phyloP scores from a whole-genome alignment of 2,113 vertebrate genomes.

The Saimiri boliviensis region DNA sequence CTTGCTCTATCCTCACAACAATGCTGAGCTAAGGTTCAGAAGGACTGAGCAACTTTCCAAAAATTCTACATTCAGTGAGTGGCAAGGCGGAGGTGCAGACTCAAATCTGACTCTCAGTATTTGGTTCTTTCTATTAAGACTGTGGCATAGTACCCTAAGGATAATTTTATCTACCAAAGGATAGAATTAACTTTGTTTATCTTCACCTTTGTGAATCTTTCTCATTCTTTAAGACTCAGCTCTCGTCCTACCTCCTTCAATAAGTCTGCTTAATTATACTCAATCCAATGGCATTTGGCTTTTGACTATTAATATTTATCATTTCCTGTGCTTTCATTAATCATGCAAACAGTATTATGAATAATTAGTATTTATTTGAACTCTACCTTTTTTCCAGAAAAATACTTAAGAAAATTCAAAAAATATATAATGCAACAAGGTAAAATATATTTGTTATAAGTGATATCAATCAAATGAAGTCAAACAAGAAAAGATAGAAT shows the following conservation, averaged over 20 bases:
- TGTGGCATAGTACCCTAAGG: neutral
- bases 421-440: conserved; percentile 15
- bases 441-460: conserved; percentile 43
- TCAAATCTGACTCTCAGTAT: neutral
- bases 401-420: conserved; percentile 21
- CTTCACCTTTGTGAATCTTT: neutral
- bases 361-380: neutral
- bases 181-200: neutral
- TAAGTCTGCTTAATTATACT: neutral
- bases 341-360: neutral
- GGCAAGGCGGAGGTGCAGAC: neutral
- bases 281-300: neutral
- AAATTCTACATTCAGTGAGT: neutral
- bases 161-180: neutral
- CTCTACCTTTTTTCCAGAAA: conserved; percentile 11
- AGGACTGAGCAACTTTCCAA: neutral
- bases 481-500: conserved; percentile 6
- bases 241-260: neutral
- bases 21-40: neutral
- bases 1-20: neutral
- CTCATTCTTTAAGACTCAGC: neutral
- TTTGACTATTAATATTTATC: neutral
- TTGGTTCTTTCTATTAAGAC: neutral
- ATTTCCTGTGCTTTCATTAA: conserved; percentile 20
- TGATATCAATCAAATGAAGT: conserved; percentile 15